Evolutionary conservation across 2,113 vertebrate genomes (phyloP), one percentile per base, ranked within the genome.

Genomic region (Falcunculus frontatus): DNA sequence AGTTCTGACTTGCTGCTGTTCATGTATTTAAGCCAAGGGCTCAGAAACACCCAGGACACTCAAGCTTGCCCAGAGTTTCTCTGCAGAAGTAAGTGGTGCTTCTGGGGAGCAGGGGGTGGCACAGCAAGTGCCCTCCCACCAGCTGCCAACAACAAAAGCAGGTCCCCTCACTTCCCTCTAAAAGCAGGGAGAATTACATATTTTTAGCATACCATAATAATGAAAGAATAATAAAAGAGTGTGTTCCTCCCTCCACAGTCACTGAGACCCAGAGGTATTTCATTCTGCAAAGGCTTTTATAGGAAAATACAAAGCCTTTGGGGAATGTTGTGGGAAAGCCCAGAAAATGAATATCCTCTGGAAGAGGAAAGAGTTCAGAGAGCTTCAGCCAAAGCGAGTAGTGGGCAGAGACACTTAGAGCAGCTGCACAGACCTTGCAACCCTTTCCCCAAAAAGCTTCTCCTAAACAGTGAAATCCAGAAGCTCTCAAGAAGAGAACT

Each of bases 391-490:
- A 86, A n/a, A 86, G 23, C 0, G 0, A 50, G 39, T 1, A 35
- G 20, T 37, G 27, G 33, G 57, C 65, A 77, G 73, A 72, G 44
- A 19, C 6, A 7, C 32, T 64, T 10, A 10, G 9, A 25, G 49
- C 37, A 63, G 41, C 32, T 15, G 3, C 52, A 73, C 25, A 26
- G 32, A 82, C 46, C 63, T 50, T 32, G 27, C 50, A 73, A 37
- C 1, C 3, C 49, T 49, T 92, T 49, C 27, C 47, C 47, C 32
- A n/a, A 32, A 88, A 56, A 57, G 22, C 32, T 11, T 64, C 33
- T 44, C 32, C 46, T 30, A 23, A 83, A 33, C 1, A 0, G 29
- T 0, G 1, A 77, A 53, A 64, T 52, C n/a, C 4, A 41, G 41
- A 39, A 56, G 35, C 3, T 70, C 73, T 60, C 10, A 27, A 46